phyloP scores from a whole-genome alignment of 2,113 vertebrate genomes.

The Diphyllodes magnificus region DNA sequence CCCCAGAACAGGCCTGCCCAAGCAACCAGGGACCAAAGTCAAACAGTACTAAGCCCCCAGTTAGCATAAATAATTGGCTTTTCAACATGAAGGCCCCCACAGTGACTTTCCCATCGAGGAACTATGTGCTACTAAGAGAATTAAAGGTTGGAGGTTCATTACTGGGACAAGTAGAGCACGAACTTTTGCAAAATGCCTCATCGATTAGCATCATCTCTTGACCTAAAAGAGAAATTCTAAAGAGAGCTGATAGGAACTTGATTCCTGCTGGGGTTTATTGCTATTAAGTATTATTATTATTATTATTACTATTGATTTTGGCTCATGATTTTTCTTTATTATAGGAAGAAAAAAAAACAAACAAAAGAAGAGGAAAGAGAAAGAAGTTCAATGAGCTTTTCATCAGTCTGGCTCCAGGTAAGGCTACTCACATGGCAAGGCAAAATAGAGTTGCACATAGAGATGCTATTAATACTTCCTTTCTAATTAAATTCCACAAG shows the following conservation, averaged over 20 bases:
- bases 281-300: background rate
- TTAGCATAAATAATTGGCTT: slow-evolving; percentile 50
- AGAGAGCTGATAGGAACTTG: background rate
- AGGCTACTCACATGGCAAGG: background rate
- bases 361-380: background rate
- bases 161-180: slow-evolving; percentile 39
- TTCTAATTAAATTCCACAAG: slow-evolving; percentile 70
- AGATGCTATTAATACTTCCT: slow-evolving; percentile 59
- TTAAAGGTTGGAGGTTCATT: slow-evolving; percentile 55
- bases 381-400: background rate
- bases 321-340: background rate
- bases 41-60: background rate
- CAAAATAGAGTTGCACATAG: slow-evolving; percentile 36
- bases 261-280: background rate
- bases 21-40: background rate
- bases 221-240: slow-evolving; percentile 39
- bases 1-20: background rate
- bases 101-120: background rate
- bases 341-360: background rate
- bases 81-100: background rate
- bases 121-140: background rate
- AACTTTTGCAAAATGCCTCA: slow-evolving; percentile 50
- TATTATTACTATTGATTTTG: background rate
- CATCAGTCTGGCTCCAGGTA: background rate
- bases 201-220: slow-evolving; percentile 35